Percentiles rank a stretch among this genome's conserved stretches.
These are phyloP conservation scores for Omphaloscelis lunosa DNA, from an alignment of 2,888 invertebrate species.

Conservation along the genomic window DNA sequence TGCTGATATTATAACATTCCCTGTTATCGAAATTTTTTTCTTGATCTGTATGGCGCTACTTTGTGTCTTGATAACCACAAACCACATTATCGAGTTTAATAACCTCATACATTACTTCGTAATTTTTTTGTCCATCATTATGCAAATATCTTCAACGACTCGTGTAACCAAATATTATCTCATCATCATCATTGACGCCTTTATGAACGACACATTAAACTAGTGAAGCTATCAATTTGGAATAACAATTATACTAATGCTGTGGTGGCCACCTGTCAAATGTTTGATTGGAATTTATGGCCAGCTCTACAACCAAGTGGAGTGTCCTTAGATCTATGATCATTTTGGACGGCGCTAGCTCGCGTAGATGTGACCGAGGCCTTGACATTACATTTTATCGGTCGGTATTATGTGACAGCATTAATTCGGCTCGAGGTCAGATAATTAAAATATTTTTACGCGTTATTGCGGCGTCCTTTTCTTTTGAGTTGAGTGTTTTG, in stretches of 20 bases:
- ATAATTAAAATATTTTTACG: conserved; percentile 19
- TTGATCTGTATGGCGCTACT: conserved; percentile 7
- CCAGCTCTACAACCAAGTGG: conserved; percentile 70
- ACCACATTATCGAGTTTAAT: conserved; percentile 23
- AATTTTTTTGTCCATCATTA: conserved; percentile 39
- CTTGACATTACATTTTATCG: conserved; percentile 58
- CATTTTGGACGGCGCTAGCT: conserved; percentile 40
- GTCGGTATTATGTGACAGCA: conserved; percentile 30
- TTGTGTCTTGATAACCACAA: background rate
- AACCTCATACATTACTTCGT: conserved; percentile 28
- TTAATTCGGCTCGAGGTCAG: conserved; percentile 39
- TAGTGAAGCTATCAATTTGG: conserved; percentile 60
- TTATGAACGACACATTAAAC: conserved; percentile 47
- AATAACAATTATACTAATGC: conserved; percentile 57
- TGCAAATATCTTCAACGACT: conserved; percentile 44
- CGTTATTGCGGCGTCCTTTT: conserved; percentile 15
- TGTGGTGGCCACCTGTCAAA: conserved; percentile 58
- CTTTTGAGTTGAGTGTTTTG: background rate
- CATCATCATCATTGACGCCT: conserved; percentile 53
- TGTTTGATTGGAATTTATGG: conserved; percentile 77
- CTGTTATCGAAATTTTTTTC: background rate
- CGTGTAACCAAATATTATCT: conserved; percentile 52
- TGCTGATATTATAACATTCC: background rate
- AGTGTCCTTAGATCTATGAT: conserved; percentile 72
- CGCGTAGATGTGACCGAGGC: conserved; percentile 41